phyloP scores from a whole-genome alignment of 2,888 invertebrate genomes.

The Tenodera sinensis region DNA sequence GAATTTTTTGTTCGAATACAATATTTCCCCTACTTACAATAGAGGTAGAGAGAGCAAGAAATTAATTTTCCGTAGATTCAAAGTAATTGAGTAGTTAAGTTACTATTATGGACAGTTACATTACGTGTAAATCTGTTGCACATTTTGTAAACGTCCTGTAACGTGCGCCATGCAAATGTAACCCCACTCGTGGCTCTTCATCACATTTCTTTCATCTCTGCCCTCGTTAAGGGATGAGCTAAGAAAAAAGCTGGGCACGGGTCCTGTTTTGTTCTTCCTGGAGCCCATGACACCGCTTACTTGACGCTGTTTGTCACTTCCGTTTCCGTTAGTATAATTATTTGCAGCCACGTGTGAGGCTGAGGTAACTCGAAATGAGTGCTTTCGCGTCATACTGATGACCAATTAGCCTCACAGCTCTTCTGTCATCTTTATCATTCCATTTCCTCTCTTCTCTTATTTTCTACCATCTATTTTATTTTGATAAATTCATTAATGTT shows the following conservation, averaged over 20 bases:
- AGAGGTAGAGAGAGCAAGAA: no score
- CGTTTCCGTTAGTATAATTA: background rate
- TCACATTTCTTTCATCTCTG: background rate
- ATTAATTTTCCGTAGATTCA: no score
- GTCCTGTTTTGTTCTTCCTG: background rate
- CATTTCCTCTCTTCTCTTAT: no score
- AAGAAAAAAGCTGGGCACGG: background rate
- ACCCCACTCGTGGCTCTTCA: background rate
- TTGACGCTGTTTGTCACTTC: background rate
- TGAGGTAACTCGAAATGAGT: background rate
- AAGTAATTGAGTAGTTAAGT: no score
- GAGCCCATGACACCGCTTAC: background rate
- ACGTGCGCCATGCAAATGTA: background rate
- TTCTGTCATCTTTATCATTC: no score
- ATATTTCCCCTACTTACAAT: no score
- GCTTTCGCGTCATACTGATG: no score
- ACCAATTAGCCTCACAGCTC: no score
- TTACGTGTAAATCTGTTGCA: background rate
- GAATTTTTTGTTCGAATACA: no score
- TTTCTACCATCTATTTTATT: no score
- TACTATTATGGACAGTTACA: no score
- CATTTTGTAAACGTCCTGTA: background rate
- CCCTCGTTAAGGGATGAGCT: background rate
- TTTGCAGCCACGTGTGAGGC: background rate
- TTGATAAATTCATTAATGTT: no score